These are phyloP conservation scores for Lytechinus pictus DNA, from an alignment of 35 echinoderm and acorn worm species.

Conservation along the genomic window DNA sequence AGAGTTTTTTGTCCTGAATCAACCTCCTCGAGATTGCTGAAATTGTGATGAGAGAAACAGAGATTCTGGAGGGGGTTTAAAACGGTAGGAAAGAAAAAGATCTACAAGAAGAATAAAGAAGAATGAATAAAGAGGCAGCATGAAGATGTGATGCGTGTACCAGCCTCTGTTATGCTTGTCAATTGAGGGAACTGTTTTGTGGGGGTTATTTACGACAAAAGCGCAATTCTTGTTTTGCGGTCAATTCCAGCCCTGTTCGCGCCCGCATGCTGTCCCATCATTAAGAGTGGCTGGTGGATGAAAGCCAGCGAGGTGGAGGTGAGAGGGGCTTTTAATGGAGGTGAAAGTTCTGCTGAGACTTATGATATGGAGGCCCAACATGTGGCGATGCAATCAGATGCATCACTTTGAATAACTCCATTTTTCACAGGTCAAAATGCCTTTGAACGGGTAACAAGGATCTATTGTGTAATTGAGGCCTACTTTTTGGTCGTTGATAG, in stretches of 20 bases:
- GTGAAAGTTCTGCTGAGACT: constrained; percentile 38
- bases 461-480: constrained; percentile 57
- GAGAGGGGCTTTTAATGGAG: background rate
- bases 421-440: constrained; percentile 56
- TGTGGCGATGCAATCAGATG: constrained; percentile 26
- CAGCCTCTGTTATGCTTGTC: constrained; percentile 39
- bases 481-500: constrained; percentile 37
- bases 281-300: background rate
- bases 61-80: background rate
- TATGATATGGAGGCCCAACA: background rate
- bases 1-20: constrained; percentile 41
- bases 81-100: background rate
- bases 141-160: background rate
- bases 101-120: background rate
- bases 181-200: constrained; percentile 38
- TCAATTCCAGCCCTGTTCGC: constrained; percentile 18
- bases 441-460: constrained; percentile 53
- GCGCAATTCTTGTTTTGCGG: constrained; percentile 56
- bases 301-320: background rate
- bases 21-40: background rate
- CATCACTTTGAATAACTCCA: constrained; percentile 47
- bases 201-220: constrained; percentile 49
- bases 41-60: constrained; percentile 20
- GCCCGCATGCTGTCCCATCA: background rate
- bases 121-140: background rate